Conservation (phyloP, 2,888 invertebrate genomes). For the Aricia artaxerxes region DNA sequence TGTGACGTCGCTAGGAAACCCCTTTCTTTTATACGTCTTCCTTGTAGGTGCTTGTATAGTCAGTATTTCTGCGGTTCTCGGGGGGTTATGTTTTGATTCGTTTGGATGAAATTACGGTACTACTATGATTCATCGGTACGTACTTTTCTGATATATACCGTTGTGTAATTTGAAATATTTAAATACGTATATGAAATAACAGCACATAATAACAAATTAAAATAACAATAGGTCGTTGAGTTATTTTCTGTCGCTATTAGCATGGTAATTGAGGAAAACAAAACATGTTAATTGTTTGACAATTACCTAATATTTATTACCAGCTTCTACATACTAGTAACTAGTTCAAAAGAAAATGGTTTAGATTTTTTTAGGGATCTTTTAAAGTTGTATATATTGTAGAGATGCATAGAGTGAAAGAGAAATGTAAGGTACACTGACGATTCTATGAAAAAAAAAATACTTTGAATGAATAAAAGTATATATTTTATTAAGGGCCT, state of each 20-base stretch:
- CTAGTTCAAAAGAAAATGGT: background rate
- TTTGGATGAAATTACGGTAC: constrained; percentile 70
- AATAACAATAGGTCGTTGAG: constrained; percentile 20
- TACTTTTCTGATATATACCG: background rate
- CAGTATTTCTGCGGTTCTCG: constrained; percentile 33
- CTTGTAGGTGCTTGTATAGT: constrained; percentile 33
- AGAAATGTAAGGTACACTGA: too few relatives aligned
- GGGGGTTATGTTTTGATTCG: constrained; percentile 35
- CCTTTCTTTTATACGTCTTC: constrained; percentile 50
- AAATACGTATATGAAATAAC: background rate
- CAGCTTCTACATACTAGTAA: background rate
- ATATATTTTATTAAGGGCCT: too few relatives aligned
- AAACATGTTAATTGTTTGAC: constrained; percentile 2
- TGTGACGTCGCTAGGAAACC: constrained; percentile 55
- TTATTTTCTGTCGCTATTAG: background rate
- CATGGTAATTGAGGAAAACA: background rate
- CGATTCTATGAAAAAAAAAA: too few relatives aligned
- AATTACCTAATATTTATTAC: constrained; percentile 1
- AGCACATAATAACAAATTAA: constrained; percentile 18
- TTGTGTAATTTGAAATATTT: background rate
- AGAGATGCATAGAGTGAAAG: too few relatives aligned
- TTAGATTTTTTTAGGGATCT: background rate
- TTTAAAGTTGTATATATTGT: background rate
- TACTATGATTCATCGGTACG: constrained; percentile 72
- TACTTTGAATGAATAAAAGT: too few relatives aligned